These are phyloP conservation scores for Corvus cornix DNA, from an alignment of 2,113 vertebrate species.

Conservation along the genomic window DNA sequence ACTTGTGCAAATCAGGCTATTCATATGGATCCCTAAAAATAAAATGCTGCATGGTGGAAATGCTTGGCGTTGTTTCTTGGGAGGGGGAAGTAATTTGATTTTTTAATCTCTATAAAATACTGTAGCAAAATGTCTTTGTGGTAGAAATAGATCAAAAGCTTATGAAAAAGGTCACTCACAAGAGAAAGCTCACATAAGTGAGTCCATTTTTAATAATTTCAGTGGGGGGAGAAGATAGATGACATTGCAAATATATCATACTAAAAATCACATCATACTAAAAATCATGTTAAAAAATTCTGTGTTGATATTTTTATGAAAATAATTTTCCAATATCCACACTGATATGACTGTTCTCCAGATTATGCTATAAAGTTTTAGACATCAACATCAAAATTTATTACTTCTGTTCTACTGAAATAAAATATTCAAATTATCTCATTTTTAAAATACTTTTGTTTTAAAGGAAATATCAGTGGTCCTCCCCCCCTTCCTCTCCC, in stretches of 20 bases:
- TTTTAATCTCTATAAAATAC: background rate
- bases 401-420: background rate
- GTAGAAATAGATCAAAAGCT: background rate
- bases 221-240: rapidly evolving
- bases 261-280: background rate
- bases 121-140: background rate
- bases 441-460: background rate
- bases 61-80: background rate
- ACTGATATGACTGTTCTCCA: background rate
- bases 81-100: background rate
- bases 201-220: background rate
- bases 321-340: background rate
- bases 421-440: background rate
- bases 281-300: background rate
- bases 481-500: rapidly evolving
- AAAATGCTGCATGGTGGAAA: conserved; percentile 22
- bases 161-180: background rate
- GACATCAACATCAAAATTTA: background rate
- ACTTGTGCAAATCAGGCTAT: conserved; percentile 44
- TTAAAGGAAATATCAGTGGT: background rate
- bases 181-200: background rate
- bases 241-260: background rate
- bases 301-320: background rate
- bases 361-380: background rate
- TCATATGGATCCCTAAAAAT: conserved; percentile 56